phyloP scores from a whole-genome alignment of 2,888 invertebrate genomes.

The Tachina fera region DNA sequence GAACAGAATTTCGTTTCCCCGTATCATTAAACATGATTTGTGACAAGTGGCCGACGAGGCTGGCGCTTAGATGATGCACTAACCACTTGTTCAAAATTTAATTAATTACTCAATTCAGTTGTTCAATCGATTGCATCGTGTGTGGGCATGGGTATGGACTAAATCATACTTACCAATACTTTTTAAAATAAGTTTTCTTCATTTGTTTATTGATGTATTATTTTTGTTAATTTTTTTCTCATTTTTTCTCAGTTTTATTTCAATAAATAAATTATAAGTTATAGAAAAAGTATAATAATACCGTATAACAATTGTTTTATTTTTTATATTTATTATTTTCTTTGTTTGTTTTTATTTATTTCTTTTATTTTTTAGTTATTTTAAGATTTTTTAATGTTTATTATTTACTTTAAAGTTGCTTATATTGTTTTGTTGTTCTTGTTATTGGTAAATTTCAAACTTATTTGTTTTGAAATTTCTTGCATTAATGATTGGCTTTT shows the following conservation, averaged over 20 bases:
- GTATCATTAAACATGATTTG: no score
- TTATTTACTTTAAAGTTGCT: slow-evolving; percentile 71
- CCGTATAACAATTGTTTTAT: slow-evolving; percentile 81
- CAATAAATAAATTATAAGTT: slow-evolving; percentile 82
- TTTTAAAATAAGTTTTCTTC: not conserved
- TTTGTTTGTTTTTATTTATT: slow-evolving; percentile 70
- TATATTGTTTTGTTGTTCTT: slow-evolving; percentile 48
- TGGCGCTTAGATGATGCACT: no score
- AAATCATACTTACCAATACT: not conserved
- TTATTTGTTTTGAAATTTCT: slow-evolving; percentile 25
- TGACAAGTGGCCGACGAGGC: no score
- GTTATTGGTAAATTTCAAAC: slow-evolving; percentile 57
- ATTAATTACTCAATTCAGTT: no score
- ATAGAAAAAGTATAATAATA: slow-evolving; percentile 83
- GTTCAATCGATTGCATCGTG: no score
- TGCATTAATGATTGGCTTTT: slow-evolving; percentile 63
- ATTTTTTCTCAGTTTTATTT: slow-evolving; percentile 74
- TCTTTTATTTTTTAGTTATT: slow-evolving; percentile 46
- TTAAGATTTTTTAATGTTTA: slow-evolving; percentile 53
- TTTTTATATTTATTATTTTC: slow-evolving; percentile 38
- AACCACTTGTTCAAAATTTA: no score
- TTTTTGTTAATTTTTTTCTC: slow-evolving; percentile 70
- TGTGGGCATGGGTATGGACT: not conserved
- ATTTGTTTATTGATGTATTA: slow-evolving; percentile 41
- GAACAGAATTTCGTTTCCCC: no score